Evolutionary conservation across 2,888 invertebrate genomes (phyloP).

Genomic region (Stegophylla sp.): DNA sequence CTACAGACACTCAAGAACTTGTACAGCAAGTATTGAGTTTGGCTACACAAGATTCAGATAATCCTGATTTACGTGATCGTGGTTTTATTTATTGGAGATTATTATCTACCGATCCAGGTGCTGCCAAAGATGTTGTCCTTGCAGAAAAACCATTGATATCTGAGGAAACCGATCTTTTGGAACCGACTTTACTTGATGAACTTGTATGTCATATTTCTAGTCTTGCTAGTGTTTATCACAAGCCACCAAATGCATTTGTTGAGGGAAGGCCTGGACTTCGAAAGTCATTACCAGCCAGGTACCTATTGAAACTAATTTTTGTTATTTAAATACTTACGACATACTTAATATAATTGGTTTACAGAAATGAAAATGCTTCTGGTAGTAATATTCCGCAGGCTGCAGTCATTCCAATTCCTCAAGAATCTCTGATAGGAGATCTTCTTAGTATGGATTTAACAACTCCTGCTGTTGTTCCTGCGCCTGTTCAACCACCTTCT

Average conservation of each 20-base stretch:
- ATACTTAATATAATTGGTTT: conserved; percentile 14
- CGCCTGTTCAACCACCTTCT: conserved; percentile 69
- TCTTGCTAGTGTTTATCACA: conserved; percentile 97
- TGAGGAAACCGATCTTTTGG: conserved; percentile 96
- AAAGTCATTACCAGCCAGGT: conserved; percentile 76
- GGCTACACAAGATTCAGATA: conserved; percentile 93
- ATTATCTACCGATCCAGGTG: conserved; percentile 97
- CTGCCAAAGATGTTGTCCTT: conserved; percentile 97
- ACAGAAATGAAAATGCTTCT: conserved; percentile 55
- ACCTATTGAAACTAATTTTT: conserved; percentile 26
- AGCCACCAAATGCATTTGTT: conserved; percentile 97
- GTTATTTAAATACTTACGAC: not conserved
- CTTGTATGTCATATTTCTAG: conserved; percentile 98
- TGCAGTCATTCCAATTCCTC: conserved; percentile 71
- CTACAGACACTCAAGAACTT: conserved; percentile 96
- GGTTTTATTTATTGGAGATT: conserved; percentile 99
- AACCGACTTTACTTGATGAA: conserved; percentile 96
- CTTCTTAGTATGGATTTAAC: conserved; percentile 95
- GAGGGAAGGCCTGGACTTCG: conserved; percentile 81
- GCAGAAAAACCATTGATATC: conserved; percentile 99
- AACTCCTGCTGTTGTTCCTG: conserved; percentile 66
- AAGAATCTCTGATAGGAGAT: conserved; percentile 96
- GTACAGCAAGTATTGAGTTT: conserved; percentile 94
- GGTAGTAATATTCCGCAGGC: conserved; percentile 60
- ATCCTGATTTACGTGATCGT: conserved; percentile 96